phyloP scores from a whole-genome alignment of 1,140 invertebrate species.

The Gonioctena quinquepunctata region DNA sequence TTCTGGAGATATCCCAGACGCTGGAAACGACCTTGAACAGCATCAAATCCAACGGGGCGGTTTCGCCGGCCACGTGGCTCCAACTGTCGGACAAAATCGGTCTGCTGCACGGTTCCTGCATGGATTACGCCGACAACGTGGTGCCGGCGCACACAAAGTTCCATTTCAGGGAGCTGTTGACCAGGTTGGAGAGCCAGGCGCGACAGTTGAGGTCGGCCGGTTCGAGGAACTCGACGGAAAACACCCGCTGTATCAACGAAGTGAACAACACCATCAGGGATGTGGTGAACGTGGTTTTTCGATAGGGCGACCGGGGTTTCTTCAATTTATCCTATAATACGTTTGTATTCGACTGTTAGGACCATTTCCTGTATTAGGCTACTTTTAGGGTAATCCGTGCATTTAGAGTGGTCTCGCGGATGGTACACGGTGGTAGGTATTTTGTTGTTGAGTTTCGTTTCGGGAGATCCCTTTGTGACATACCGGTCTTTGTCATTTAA shows the following conservation, averaged over 20 bases:
- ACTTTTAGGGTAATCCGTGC: constrained; percentile 25
- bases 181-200: constrained; percentile 78
- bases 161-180: constrained; percentile 84
- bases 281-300: constrained; percentile 78
- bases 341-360: constrained; percentile 38
- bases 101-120: constrained; percentile 76
- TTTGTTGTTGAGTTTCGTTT: constrained; percentile 1
- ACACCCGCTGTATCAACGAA: constrained; percentile 70
- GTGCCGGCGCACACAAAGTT: constrained; percentile 86
- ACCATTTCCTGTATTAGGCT: constrained; percentile 31
- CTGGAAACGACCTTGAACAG: constrained; percentile 69
- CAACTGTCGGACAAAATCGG: constrained; percentile 84
- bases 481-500: background rate
- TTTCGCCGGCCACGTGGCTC: constrained; percentile 73
- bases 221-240: constrained; percentile 70
- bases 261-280: constrained; percentile 81
- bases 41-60: constrained; percentile 62
- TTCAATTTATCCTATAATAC: constrained; percentile 13
- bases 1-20: constrained; percentile 70
- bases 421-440: constrained; percentile 18
- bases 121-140: constrained; percentile 70
- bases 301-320: constrained; percentile 59
- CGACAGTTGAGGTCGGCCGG: constrained; percentile 74
- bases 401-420: constrained; percentile 21
- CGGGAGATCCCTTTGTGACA: background rate